Evolutionary conservation across 2,113 vertebrate species (phyloP).

Genomic region (Tragelaphus buxtoni): DNA sequence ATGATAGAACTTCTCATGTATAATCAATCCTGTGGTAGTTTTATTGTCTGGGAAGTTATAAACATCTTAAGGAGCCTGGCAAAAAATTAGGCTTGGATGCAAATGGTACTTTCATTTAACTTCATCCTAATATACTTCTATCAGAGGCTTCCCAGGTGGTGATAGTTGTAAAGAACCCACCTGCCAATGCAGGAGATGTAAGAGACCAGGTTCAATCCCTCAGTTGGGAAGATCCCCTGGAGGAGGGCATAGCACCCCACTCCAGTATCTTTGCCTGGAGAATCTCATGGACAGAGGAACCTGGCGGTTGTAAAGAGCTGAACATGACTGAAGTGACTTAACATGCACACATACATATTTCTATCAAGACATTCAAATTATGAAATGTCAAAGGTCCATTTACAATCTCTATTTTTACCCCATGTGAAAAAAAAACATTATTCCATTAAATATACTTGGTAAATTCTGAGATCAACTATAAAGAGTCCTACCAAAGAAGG

Average conservation of each 20-base stretch:
- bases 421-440: conserved; percentile 18
- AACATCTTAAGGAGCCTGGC: background rate
- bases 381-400: conserved; percentile 11
- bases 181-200: background rate
- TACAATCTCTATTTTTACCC: conserved; percentile 36
- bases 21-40: background rate
- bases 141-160: background rate
- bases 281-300: background rate
- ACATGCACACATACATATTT: background rate
- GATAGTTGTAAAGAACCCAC: background rate
- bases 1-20: background rate
- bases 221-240: background rate
- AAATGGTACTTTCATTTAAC: background rate
- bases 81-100: conserved; percentile 12
- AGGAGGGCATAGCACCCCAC: background rate
- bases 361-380: conserved; percentile 12
- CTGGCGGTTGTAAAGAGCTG: background rate
- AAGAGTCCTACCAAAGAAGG: conserved; percentile 1
- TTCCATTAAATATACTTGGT: conserved; percentile 15
- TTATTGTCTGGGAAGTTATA: background rate
- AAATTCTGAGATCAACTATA: background rate
- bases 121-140: background rate
- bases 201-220: background rate
- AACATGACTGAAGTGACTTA: background rate
- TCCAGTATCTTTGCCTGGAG: background rate